Base-by-base conservation (phyloP, 37 sponge, comb jelly and placozoan genomes). In the Halisarca cf. caerulea region DNA sequence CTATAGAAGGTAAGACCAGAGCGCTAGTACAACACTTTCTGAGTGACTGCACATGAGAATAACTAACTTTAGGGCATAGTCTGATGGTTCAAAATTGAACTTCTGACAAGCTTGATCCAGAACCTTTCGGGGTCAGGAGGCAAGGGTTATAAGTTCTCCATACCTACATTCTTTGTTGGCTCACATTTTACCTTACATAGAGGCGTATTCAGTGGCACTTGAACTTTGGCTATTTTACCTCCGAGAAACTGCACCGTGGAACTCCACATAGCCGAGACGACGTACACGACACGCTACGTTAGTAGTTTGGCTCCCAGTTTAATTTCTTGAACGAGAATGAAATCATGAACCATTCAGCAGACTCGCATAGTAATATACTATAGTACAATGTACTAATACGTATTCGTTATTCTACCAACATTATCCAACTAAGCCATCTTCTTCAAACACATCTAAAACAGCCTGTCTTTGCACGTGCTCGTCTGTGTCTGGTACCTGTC, bases 1-100 rank as follows among this genome's bases (percentile, higher is more conserved):
- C 94, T 93, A 80, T 17, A 61, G 72, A 64, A 41, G 37, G 27
- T 38, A 73, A 73, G 8, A 36, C n/a, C n/a, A n/a, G n/a, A n/a
- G n/a, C n/a, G n/a, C 15, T 57, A 57, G 58, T 36, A 71, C 72
- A n/a, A n/a, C n/a, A n/a, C n/a, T n/a, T n/a, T n/a, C n/a, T n/a
- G n/a, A n/a, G n/a, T n/a, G n/a, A n/a, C n/a, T n/a, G n/a, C n/a
- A n/a, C 30, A 30, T 62, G n/a, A 23, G 64, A 62, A 20, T 34
- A 59, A 36, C 87, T 72, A 40, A 91, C 91, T 91, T 91, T 20
- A 91, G 78, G 7, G 42, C 80, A 62, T 91, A 78, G 1, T 83
- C 47, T 25, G 36, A 6, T 62, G 88, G 75, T 21, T 91, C 83
- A 23, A 72, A 80, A 44, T 66, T 54, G 11, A 86, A 83, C 43